phyloP scores from a whole-genome alignment of 1,140 invertebrate species.

The Lysiphlebus fabarum region DNA sequence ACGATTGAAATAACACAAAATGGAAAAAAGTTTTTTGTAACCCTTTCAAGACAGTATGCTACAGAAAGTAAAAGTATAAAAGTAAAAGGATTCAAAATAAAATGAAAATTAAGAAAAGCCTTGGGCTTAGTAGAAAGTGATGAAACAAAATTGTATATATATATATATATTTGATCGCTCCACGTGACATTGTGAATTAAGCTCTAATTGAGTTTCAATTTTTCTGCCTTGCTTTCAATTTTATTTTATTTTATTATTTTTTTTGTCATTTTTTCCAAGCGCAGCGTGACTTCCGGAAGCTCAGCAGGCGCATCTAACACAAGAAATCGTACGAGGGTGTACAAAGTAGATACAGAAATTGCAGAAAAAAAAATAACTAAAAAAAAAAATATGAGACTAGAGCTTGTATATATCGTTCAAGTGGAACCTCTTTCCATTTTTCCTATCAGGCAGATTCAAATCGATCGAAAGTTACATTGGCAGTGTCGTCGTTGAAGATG shows the following conservation, averaged over 20 bases:
- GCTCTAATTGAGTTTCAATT: constrained; percentile 28
- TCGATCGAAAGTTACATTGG: constrained; percentile 23
- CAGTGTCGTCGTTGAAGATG: constrained; percentile 19
- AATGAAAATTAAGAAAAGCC: constrained; percentile 1
- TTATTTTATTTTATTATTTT: neutral
- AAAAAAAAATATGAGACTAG: neutral
- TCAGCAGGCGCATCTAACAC: neutral
- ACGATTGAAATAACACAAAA: no score
- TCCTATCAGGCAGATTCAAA: constrained; percentile 20
- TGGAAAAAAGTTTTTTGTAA: no score
- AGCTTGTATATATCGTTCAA: neutral
- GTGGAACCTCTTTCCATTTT: neutral
- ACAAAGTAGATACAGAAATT: neutral
- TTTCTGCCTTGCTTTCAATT: constrained; percentile 10
- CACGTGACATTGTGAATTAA: constrained; percentile 1
- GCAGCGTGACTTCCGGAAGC: constrained; percentile 19
- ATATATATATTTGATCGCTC: no score
- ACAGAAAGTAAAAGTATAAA: no score
- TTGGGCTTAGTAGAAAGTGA: no score
- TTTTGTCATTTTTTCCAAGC: neutral
- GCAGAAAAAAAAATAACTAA: neutral
- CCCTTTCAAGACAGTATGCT: no score
- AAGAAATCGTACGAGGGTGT: no score
- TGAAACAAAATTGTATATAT: no score
- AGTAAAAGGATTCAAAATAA: neutral